These are phyloP conservation scores for Mesoclemmys tuberculata DNA, from an alignment of 2,113 vertebrate genomes.

Conservation along the genomic window DNA sequence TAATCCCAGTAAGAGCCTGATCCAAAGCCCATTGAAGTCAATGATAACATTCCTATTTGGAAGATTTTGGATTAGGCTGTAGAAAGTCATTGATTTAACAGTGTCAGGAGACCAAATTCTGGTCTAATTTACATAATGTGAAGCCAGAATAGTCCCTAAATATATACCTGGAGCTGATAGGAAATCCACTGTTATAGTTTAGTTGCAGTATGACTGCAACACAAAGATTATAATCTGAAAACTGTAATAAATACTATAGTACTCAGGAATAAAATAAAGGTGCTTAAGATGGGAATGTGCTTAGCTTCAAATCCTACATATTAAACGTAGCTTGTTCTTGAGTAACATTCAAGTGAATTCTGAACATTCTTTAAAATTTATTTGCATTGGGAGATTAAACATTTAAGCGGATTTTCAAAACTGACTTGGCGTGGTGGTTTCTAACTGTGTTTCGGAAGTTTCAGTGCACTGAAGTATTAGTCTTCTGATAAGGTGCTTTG, in stretches of 20 bases:
- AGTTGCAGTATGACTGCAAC: neutral
- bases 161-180: neutral
- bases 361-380: conserved; percentile 56
- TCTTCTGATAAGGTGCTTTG: neutral
- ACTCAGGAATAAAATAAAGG: conserved; percentile 63
- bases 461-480: conserved; percentile 11
- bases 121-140: neutral
- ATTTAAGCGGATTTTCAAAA: conserved; percentile 59
- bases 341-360: conserved; percentile 57
- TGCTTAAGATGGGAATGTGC: conserved; percentile 17
- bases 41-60: neutral
- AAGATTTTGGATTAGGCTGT: neutral
- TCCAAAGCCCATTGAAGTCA: neutral
- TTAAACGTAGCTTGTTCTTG: conserved; percentile 51
- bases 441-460: conserved; percentile 19
- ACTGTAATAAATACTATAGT: conserved; percentile 4
- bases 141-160: neutral
- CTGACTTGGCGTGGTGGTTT: conserved; percentile 39
- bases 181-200: neutral
- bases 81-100: neutral
- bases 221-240: conserved; percentile 31
- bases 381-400: conserved; percentile 51
- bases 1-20: neutral
- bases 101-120: neutral
- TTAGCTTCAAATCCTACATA: conserved; percentile 56